These are phyloP conservation scores for Maccullochella peelii DNA, from an alignment of 2,113 vertebrate genomes.

Conservation along the genomic window DNA sequence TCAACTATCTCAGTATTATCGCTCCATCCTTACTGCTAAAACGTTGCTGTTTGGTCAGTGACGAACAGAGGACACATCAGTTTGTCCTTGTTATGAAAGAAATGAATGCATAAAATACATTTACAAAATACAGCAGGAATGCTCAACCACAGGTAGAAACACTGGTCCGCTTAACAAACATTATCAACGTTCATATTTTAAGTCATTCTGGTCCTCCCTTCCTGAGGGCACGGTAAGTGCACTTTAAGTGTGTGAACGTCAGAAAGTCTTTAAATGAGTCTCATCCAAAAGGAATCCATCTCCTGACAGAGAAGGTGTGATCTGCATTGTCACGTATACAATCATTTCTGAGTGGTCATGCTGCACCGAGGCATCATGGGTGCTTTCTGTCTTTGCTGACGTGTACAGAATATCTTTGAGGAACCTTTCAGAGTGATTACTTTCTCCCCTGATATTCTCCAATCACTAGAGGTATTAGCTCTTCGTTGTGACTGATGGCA, in stretches of 20 bases:
- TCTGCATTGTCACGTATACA: constrained; percentile 40
- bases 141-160: constrained; percentile 78
- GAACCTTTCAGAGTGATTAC: not conserved
- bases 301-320: constrained; percentile 12
- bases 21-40: constrained; percentile 43
- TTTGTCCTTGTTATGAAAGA: constrained; percentile 27
- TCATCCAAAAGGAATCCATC: constrained; percentile 26
- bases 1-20: constrained; percentile 47
- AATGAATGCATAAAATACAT: constrained; percentile 27
- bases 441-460: constrained; percentile 9
- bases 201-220: constrained; percentile 24
- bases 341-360: constrained; percentile 52
- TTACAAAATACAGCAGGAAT: constrained; percentile 78
- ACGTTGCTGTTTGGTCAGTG: constrained; percentile 59
- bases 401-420: constrained; percentile 7
- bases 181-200: constrained; percentile 36
- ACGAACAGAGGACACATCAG: constrained; percentile 25
- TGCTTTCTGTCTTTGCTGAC: constrained; percentile 15
- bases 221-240: constrained; percentile 64
- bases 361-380: constrained; percentile 44
- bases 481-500: constrained; percentile 41
- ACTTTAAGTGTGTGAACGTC: constrained; percentile 46
- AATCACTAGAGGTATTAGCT: constrained; percentile 48
- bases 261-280: constrained; percentile 18
- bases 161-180: constrained; percentile 56